Base-by-base conservation (phyloP, 1,140 invertebrate species). In the Babylonia areolata region DNA sequence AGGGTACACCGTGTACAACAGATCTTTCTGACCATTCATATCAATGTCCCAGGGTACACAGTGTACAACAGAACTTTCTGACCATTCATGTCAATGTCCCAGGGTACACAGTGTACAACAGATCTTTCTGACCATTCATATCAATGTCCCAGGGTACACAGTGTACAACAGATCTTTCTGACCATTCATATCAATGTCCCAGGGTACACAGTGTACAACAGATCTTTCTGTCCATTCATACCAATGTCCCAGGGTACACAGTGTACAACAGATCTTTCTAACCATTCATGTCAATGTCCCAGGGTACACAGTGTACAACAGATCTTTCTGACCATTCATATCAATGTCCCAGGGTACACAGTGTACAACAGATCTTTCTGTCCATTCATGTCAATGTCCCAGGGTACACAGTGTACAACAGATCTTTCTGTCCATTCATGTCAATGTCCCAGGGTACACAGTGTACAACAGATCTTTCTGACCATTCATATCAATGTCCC, bases 1-100 rank as follows among this genome's bases (percentile, higher is more conserved):
- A 90, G 87, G 87, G 87, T 2, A 75, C 64, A 20, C 17, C n/a
- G 20, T 90, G 89, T 69, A 20, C 80, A 33, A 86, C 84, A 23
- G 87, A 84, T 77, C 75, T 86, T 51, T 51, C 17, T 64, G 28
- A 64, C 58, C 0, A 23, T 1, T 23, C 15, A 23, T n/a, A 6
- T 64, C 58, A 23, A 23, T 64, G 33, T 46, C 11, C 9, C 84
- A 90, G 87, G 87, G 87, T 2, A 75, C 64, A 20, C 17, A 23
- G 20, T 90, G 89, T 69, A 20, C 80, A 33, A 86, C 84, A 23
- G 87, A 84, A 64, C 75, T 86, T 51, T 51, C 17, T 64, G 28
- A 64, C 58, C 0, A 23, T 1, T 23, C 15, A 23, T n/a, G 17
- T 64, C 58, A 23, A 23, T 64, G 33, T 46, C 11, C 9, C 84